Base-by-base conservation (phyloP, 2,888 invertebrate genomes). In the Neria commutata region DNA sequence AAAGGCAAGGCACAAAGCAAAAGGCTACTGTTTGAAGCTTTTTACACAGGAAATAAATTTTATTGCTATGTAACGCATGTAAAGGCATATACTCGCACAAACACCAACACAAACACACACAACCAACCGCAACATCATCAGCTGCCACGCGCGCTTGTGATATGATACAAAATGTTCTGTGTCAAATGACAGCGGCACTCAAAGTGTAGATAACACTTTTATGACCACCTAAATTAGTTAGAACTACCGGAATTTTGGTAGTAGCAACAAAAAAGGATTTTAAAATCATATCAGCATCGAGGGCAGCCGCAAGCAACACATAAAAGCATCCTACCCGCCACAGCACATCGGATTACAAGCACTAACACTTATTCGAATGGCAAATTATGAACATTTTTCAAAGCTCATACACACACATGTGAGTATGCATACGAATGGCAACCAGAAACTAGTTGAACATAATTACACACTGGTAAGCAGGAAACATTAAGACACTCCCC, bases 351-450 rank as follows among this genome's bases (percentile, higher is more conserved):
- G 42, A 42, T 42, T 19, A 42, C 42, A 21, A 17, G 21, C 42
- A 42, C 42, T 42, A 19, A 42, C 42, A 42, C 42, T 42, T 19
- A 42, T 42, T 42, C 21, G 5, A 42, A 42, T 42, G 21, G 42
- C 42, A 42, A 42, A 42, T 42, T 42, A 42, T 42, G 42, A 42
- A 42, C n/a, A 42, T 42, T 42, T 42, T 42, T 42, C 17, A 8
- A 8, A 37, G 16, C 8, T 19, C 42, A 42, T 14, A 42, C 21
- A 17, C 17, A 42, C 42, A 42, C 19, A 42, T 14, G 21, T 19
- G 29, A 29, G 6, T 14, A 19, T 19, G 42, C 21, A 29, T 29
- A 11, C 11, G 29, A 8, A 29, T 6, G 29, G 29, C 6, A n/a
- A n/a, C n/a, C n/a, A n/a, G n/a, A n/a, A n/a, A n/a, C n/a, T n/a